These are phyloP conservation scores for Lacanobia wlatinum DNA, from an alignment of 2,888 invertebrate species.

Conservation along the genomic window DNA sequence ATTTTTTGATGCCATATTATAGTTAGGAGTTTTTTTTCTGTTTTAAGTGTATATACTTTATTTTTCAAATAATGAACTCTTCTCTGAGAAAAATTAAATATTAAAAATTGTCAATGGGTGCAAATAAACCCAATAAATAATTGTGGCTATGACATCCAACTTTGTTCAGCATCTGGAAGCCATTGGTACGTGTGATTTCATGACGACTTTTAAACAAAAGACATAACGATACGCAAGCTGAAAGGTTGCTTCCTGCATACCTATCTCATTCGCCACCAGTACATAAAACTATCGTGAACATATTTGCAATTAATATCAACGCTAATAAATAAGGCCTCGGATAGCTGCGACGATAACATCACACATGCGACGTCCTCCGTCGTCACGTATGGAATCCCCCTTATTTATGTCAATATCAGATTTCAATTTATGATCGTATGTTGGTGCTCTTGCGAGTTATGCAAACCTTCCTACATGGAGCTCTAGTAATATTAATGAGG, in stretches of 20 bases:
- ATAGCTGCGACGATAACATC: constrained; percentile 75
- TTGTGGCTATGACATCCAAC: no score
- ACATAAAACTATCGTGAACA: constrained; percentile 65
- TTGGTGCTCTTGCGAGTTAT: constrained; percentile 63
- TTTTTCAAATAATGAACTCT: no score
- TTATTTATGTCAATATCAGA: constrained; percentile 87
- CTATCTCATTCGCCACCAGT: neutral
- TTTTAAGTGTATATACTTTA: no score
- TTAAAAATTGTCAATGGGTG: no score
- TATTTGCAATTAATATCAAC: constrained; percentile 76
- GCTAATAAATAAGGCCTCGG: constrained; percentile 76
- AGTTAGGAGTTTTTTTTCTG: no score
- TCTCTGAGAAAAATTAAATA: no score
- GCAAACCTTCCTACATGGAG: constrained; percentile 57
- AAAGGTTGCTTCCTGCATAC: neutral
- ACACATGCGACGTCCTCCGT: constrained; percentile 80
- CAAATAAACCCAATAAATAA: no score
- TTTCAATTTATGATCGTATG: constrained; percentile 82
- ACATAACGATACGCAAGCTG: neutral
- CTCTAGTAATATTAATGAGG: constrained; percentile 58
- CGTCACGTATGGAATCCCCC: constrained; percentile 81
- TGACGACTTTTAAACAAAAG: neutral
- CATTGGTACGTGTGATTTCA: no score
- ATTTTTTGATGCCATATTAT: no score
- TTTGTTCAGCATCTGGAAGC: neutral